Evolutionary conservation across 2,888 invertebrate species (phyloP).

Genomic region (Ochropleura plecta): DNA sequence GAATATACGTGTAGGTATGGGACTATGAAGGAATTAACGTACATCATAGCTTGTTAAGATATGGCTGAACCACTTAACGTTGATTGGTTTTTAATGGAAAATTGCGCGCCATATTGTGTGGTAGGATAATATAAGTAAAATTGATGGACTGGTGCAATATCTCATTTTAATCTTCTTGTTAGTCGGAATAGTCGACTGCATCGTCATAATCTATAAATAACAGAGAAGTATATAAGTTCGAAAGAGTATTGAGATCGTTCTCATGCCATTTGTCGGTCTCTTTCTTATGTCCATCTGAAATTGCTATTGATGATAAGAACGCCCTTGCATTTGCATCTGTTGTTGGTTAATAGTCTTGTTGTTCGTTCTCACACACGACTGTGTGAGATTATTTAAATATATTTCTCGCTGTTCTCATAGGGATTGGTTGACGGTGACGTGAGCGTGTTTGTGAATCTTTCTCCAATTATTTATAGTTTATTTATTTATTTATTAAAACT

Average conservation of each 20-base stretch:
- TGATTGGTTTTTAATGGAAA: slow-evolving; percentile 71
- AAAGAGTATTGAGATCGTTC: slow-evolving; percentile 35
- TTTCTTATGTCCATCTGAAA: slow-evolving; percentile 32
- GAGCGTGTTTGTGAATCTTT: background rate
- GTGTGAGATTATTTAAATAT: slow-evolving; percentile 16
- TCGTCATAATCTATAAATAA: slow-evolving; percentile 35
- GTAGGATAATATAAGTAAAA: slow-evolving; percentile 54
- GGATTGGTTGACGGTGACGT: background rate
- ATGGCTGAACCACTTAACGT: slow-evolving; percentile 64
- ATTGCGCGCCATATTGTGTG: slow-evolving; percentile 59
- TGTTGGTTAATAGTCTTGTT: slow-evolving; percentile 52
- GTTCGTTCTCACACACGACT: too few relatives aligned
- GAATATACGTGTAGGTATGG: slow-evolving; percentile 61
- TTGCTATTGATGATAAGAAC: slow-evolving; percentile 44
- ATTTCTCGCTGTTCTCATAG: slow-evolving; percentile 10
- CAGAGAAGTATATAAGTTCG: slow-evolving; percentile 2
- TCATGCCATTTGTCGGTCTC: slow-evolving; percentile 49
- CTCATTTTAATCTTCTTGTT: slow-evolving; percentile 47
- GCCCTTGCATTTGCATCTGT: slow-evolving; percentile 51
- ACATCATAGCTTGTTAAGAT: slow-evolving; percentile 68
- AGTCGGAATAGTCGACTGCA: slow-evolving; percentile 24
- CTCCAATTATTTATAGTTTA: background rate
- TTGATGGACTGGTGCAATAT: slow-evolving; percentile 45
- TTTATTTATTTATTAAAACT: too few relatives aligned
- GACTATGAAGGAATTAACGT: slow-evolving; percentile 54